Base-by-base conservation (phyloP, 2,797 vertebrate genomes). In the Urosaurus nigricauda region DNA sequence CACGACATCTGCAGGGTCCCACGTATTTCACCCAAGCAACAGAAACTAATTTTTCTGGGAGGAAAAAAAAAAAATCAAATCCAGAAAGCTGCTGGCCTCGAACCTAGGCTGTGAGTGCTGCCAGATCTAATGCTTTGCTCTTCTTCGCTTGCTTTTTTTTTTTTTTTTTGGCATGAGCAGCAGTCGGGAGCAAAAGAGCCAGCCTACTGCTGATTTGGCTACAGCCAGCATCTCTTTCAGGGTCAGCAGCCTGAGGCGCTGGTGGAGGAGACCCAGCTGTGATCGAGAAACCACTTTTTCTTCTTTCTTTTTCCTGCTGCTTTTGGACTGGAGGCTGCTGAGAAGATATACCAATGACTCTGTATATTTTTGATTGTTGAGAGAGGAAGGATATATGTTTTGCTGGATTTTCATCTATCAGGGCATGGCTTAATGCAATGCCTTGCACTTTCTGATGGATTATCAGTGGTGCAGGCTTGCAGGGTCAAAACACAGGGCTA, bases 201-300 rank as follows among this genome's bases (percentile, higher is more conserved):
- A 56, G 68, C 24, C 78, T 37, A 43, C 75, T 80, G 77, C 56
- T 53, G 56, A 37, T 71, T 81, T 74, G 88, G 83, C 88, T 60
- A 26, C 12, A 21, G 77, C 77, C 40, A 2, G 43, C 14, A 24
- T 80, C 47, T 81, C 83, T 63, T 89, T 85, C 53, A 74, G 77
- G 88, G 77, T 85, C 88, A 89, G 40, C 24, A 19, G 78, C 79
- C 79, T 75, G 87, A 83, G 43, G 73, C 40, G 21, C 43, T 19
- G 29, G 32, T 11, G 32, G 53, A 60, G 56, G 51, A 35, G 53
- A 60, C 65, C 77, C 88, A 80, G 83, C 83, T 89, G 83, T 73
- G 83, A 35, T 16, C 1, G 83, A 89, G 70, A 81, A 51, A 63
- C 40, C 26, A 14, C 17, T 81, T 74, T 56, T 24, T 24, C 26